phyloP scores from a whole-genome alignment of 2,888 invertebrate species.

The Odiellus spinosus region DNA sequence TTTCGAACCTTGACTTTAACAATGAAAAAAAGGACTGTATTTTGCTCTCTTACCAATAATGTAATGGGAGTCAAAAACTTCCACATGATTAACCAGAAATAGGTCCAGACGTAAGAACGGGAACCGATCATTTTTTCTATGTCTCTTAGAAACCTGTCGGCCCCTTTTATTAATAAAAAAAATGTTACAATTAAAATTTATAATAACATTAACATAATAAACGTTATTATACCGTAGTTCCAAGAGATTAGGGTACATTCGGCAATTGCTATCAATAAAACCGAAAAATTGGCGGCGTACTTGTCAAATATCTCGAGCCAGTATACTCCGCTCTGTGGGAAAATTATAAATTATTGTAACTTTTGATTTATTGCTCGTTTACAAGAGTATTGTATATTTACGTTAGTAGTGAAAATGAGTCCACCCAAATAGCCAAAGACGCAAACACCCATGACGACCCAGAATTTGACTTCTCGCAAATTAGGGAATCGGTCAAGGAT shows the following conservation, averaged over 20 bases:
- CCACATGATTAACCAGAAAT: conserved; percentile 58
- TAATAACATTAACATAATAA: not conserved
- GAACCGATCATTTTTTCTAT: conserved; percentile 35
- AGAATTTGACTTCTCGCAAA: conserved; percentile 28
- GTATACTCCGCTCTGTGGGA: conserved; percentile 27
- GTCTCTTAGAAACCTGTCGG: conserved; percentile 30
- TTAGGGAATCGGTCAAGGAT: conserved; percentile 36
- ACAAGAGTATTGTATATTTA: too few species aligned
- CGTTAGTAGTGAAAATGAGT: conserved; percentile 26
- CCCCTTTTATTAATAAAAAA: conserved; percentile 19
- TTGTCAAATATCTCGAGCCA: conserved; percentile 36
- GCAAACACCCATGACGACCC: conserved; percentile 28
- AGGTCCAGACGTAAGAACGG: conserved; percentile 45
- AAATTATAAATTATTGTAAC: too few species aligned
- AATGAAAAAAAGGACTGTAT: too few species aligned
- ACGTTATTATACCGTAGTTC: conserved; percentile 33
- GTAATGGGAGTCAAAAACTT: conserved; percentile 54
- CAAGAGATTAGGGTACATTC: conserved; percentile 37
- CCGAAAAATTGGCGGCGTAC: conserved; percentile 37
- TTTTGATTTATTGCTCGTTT: too few species aligned
- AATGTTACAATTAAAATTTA: not conserved
- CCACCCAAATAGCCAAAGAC: conserved; percentile 29
- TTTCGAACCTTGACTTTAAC: too few species aligned
- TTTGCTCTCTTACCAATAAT: conserved; percentile 41
- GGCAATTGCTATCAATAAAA: conserved; percentile 40